Base-by-base conservation (phyloP, 2,888 invertebrate species). In the Drosophila kuntzei region DNA sequence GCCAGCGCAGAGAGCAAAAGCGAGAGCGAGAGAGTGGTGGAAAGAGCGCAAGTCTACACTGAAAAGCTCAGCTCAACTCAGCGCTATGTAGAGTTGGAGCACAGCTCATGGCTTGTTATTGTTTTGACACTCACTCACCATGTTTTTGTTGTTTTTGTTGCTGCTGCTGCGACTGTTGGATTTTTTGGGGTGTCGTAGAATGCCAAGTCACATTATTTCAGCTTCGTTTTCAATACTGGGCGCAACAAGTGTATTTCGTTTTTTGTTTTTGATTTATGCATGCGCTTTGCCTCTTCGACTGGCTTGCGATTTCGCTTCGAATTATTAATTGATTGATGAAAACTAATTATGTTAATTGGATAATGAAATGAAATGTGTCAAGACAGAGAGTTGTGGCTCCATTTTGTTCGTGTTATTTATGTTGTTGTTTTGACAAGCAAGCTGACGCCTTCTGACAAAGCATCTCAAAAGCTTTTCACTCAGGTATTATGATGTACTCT, bases 251-350 rank as follows among this genome's bases (percentile, higher is more conserved):
- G 85, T 86, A 85, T 86, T 86, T 81, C 60, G 71, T 66, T 74
- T 71, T 81, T 79, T 86, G 85, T 74, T 71, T 81, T 79, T 86
- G 85, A 87, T 85, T 85, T 87, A 85, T 86, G 83, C 79, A 80
- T 79, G 83, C 79, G 87, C 70, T 57, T 65, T 55, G 18, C 47
- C 32, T 54, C 29, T 44, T 53, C 36, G 29, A 16, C 37, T 44
- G 46, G 36, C 44, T 69, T 57, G 60, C 62, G 66, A 49, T 64
- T 71, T 75, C 62, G 75, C 69, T 62, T 59, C 63, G 77, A 67
- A 85, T 85, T 87, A 85, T 73, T 87, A 84, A 84, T 85, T 85
- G 88, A 87, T 85, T 85, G 86, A 87, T 85, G 83, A 85, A 79
- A 87, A 79, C 80, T 85, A 85, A 85, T 87, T 85, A 87, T 87